These are phyloP conservation scores for Rousettus leschenaultii DNA, from an alignment of 2,113 vertebrate genomes.

Conservation along the genomic window DNA sequence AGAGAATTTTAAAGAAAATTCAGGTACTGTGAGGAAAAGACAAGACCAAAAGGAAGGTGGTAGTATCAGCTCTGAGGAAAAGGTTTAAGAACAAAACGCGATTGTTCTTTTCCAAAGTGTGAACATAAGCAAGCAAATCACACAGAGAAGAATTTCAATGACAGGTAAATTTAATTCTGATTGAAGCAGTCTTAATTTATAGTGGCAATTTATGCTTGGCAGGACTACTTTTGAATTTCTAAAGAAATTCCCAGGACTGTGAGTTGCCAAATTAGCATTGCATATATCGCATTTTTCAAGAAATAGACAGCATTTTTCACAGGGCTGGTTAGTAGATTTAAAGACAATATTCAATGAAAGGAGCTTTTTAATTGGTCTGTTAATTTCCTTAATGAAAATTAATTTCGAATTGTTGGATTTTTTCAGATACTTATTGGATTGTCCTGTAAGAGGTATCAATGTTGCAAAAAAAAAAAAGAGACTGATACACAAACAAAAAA, in stretches of 20 bases:
- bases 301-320: neutral
- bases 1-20: neutral
- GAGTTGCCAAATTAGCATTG: neutral
- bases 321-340: neutral
- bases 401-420: neutral
- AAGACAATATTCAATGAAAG: neutral
- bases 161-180: neutral
- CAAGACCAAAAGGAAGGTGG: neutral
- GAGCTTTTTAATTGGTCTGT: neutral
- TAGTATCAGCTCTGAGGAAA: constrained; percentile 7
- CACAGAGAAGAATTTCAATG: neutral
- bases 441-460: neutral
- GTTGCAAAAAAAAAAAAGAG: neutral
- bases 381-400: neutral
- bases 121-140: neutral
- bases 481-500: neutral
- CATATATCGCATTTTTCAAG: neutral
- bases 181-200: neutral
- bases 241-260: neutral
- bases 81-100: neutral
- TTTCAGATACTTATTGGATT: neutral
- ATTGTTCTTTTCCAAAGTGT: neutral
- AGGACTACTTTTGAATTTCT: neutral
- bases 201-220: neutral
- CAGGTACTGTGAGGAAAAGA: neutral